Evolutionary conservation across 1,140 invertebrate species (phyloP).

Genomic region (Drosophila lowei): DNA sequence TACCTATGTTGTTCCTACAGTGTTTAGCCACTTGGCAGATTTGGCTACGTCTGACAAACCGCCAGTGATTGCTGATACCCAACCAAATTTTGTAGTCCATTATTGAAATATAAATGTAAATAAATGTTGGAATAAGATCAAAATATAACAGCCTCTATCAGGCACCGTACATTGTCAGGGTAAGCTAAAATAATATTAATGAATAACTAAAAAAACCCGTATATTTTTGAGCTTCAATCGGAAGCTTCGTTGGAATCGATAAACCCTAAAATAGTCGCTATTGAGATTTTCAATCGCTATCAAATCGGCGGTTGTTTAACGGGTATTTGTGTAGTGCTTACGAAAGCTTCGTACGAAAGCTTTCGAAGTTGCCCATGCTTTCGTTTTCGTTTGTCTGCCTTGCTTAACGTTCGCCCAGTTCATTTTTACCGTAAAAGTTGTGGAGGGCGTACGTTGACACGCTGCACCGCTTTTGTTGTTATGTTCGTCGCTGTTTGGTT

Average conservation of each 20-base stretch:
- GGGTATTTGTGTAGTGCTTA: no score
- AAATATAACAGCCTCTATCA: slow-evolving; percentile 7
- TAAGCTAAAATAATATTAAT: slow-evolving; percentile 23
- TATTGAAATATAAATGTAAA: not conserved
- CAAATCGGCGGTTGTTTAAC: not conserved
- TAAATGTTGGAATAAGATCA: not conserved
- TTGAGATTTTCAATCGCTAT: not conserved
- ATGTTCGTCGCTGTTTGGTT: slow-evolving; percentile 35
- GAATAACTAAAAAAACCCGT: not conserved
- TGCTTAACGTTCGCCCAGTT: slow-evolving; percentile 9
- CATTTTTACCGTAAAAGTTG: slow-evolving; percentile 50
- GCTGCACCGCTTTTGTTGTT: slow-evolving; percentile 30
- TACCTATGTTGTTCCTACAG: not conserved
- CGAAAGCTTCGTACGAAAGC: not conserved
- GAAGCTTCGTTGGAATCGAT: slow-evolving; percentile 4
- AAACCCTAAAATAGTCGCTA: not conserved
- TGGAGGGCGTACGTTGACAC: slow-evolving; percentile 35
- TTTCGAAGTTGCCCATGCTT: slow-evolving; percentile 21
- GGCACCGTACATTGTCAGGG: not conserved
- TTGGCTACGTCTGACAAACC: not conserved
- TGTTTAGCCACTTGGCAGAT: not conserved
- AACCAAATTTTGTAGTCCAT: not conserved
- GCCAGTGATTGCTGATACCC: slow-evolving; percentile 1
- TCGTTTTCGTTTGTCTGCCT: slow-evolving; percentile 22
- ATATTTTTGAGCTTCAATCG: slow-evolving; percentile 1